phyloP scores from a whole-genome alignment of 2,888 invertebrate species.

The Drosophila tripunctata region DNA sequence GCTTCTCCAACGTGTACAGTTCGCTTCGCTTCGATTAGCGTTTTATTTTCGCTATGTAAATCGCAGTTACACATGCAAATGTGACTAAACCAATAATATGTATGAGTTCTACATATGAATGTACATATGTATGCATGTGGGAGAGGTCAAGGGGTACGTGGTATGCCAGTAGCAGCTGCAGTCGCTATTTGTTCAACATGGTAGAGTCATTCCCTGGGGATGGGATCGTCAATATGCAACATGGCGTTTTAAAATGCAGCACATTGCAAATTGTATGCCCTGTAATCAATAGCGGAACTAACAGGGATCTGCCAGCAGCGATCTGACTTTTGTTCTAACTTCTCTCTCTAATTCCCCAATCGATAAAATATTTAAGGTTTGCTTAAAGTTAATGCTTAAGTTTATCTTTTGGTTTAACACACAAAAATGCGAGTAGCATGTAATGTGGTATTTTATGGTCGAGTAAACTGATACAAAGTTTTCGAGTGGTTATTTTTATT shows the following conservation, averaged over 20 bases:
- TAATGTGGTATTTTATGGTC: constrained; percentile 2
- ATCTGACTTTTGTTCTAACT: not conserved
- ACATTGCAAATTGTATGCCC: constrained; percentile 40
- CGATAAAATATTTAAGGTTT: not conserved
- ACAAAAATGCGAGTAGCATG: not conserved
- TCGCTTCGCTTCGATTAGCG: constrained; percentile 59
- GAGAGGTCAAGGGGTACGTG: not conserved
- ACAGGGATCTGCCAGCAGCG: not conserved
- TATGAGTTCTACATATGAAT: too few relatives aligned
- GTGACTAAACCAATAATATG: constrained; percentile 80
- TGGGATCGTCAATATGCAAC: constrained; percentile 59
- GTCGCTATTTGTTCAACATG: constrained; percentile 64
- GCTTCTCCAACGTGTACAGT: constrained; percentile 25
- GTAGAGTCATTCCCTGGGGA: constrained; percentile 11
- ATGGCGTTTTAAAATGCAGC: constrained; percentile 52
- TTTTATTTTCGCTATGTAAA: constrained; percentile 75
- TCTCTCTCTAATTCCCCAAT: not conserved
- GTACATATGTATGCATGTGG: too few relatives aligned
- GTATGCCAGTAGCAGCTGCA: constrained; percentile 24
- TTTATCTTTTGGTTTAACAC: not conserved
- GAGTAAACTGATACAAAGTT: not conserved
- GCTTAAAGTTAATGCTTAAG: not conserved
- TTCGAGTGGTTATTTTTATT: not conserved
- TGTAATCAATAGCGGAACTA: not conserved
- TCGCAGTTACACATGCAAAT: constrained; percentile 79